These are phyloP conservation scores for Nannoperca obscura DNA, from an alignment of 2,797 vertebrate species.

Conservation along the genomic window DNA sequence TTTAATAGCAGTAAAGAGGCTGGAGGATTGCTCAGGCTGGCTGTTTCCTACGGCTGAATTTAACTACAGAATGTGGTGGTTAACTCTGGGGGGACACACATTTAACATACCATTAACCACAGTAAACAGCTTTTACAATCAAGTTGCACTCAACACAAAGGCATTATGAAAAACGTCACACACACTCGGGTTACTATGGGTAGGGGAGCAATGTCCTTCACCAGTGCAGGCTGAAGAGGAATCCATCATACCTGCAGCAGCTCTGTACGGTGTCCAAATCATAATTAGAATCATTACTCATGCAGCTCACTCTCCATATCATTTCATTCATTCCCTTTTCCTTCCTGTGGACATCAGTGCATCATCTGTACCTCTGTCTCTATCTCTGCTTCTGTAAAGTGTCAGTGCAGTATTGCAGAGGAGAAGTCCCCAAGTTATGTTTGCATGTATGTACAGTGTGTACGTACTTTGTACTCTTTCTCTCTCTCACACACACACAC, in stretches of 20 bases:
- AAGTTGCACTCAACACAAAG: slow-evolving; percentile 37
- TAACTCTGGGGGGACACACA: slow-evolving; percentile 67
- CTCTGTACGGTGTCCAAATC: slow-evolving; percentile 65
- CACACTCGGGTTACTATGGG: slow-evolving; percentile 22
- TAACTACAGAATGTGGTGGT: slow-evolving; percentile 61
- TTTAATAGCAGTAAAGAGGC: slow-evolving; percentile 27
- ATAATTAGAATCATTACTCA: slow-evolving; percentile 86
- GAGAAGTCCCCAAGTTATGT: slow-evolving; percentile 4
- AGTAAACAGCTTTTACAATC: slow-evolving; percentile 67
- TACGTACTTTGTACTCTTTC: neutral
- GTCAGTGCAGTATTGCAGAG: slow-evolving; percentile 9
- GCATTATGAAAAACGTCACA: slow-evolving; percentile 26
- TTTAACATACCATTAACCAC: slow-evolving; percentile 79
- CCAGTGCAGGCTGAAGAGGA: slow-evolving; percentile 48
- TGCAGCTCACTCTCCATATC: slow-evolving; percentile 63
- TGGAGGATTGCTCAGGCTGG: slow-evolving; percentile 16
- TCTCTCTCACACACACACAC: slow-evolving; percentile 1
- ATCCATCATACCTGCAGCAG: slow-evolving; percentile 78
- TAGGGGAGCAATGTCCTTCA: slow-evolving; percentile 69
- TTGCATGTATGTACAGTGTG: neutral
- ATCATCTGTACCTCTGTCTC: slow-evolving; percentile 19
- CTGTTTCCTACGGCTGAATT: slow-evolving; percentile 53
- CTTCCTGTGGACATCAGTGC: slow-evolving; percentile 37
- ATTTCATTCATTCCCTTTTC: slow-evolving; percentile 71
- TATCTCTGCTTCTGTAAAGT: slow-evolving; percentile 16